phyloP scores from a whole-genome alignment of 1,140 invertebrate genomes.

The Drosophila sucinea region DNA sequence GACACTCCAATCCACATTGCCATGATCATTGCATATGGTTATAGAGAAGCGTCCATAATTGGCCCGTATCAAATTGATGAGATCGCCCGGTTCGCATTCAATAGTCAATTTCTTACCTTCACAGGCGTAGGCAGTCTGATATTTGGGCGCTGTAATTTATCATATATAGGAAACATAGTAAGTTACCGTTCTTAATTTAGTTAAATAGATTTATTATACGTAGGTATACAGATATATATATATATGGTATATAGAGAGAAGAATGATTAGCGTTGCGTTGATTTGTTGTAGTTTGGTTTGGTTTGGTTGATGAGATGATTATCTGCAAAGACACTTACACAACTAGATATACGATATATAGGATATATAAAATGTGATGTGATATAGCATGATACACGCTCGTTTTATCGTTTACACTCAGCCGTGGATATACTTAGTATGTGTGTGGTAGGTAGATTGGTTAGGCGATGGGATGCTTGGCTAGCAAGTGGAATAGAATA shows the following conservation, averaged over 20 bases:
- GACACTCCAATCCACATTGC: slow-evolving; percentile 98
- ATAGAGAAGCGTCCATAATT: slow-evolving; percentile 98
- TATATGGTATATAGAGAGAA: slow-evolving; percentile 46
- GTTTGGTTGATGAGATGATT: slow-evolving; percentile 58
- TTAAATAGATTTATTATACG: neutral
- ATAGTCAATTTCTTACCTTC: slow-evolving; percentile 95
- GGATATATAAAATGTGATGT: slow-evolving; percentile 39
- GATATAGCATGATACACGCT: slow-evolving; percentile 61
- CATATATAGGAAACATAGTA: slow-evolving; percentile 19
- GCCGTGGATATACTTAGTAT: slow-evolving; percentile 76
- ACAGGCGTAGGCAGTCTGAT: slow-evolving; percentile 96
- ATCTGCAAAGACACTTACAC: slow-evolving; percentile 71
- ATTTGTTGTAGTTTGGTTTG: slow-evolving; percentile 78
- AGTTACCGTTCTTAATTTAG: slow-evolving; percentile 26
- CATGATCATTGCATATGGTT: slow-evolving; percentile 97
- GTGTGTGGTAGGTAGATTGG: slow-evolving; percentile 51
- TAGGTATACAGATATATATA: slow-evolving; percentile 18
- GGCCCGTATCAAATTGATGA: slow-evolving; percentile 95
- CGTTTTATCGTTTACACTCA: slow-evolving; percentile 46
- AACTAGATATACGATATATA: slow-evolving; percentile 45
- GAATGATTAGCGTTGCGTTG: slow-evolving; percentile 65
- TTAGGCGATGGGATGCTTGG: slow-evolving; percentile 66
- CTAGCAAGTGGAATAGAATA: slow-evolving; percentile 67
- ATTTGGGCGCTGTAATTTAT: slow-evolving; percentile 85
- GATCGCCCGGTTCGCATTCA: slow-evolving; percentile 92